Evolutionary conservation across 2,797 vertebrate species (phyloP).

Genomic region (Acanthurus lineatus): DNA sequence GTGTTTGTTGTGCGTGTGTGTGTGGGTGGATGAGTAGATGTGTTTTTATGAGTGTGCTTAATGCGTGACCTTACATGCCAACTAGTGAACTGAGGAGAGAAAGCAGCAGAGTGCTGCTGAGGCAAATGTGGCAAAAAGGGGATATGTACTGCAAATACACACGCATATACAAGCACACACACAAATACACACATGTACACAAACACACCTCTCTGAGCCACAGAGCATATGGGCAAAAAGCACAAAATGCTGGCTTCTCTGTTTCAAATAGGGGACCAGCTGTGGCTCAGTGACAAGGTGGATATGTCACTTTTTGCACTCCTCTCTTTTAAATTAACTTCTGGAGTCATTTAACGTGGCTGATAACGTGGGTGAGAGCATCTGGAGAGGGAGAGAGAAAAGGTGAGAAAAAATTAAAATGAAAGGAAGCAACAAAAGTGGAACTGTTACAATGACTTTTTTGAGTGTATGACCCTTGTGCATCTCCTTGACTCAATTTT

Average conservation of each 20-base stretch:
- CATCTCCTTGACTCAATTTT: too few species aligned
- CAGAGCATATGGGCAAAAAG: conserved; percentile 49
- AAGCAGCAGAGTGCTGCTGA: conserved; percentile 45
- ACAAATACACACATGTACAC: conserved; percentile 5
- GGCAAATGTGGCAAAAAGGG: conserved; percentile 45
- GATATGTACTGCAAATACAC: conserved; percentile 9
- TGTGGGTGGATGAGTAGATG: conserved; percentile 23
- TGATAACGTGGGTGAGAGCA: conserved; percentile 2
- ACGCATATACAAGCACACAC: conserved; percentile 9
- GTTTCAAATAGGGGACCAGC: conserved; percentile 43
- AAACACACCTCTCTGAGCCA: conserved; percentile 5
- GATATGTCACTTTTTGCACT: conserved; percentile 44
- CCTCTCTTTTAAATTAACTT: conserved; percentile 31
- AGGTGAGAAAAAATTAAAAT: too few species aligned
- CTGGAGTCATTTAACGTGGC: conserved; percentile 41
- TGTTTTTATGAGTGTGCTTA: conserved; percentile 35
- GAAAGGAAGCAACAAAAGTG: background rate
- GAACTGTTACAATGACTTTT: background rate
- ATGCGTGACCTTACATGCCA: conserved; percentile 64
- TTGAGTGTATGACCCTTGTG: background rate
- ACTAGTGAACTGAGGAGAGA: conserved; percentile 36
- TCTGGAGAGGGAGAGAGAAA: background rate
- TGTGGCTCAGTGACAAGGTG: conserved; percentile 50
- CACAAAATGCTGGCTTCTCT: conserved; percentile 25
- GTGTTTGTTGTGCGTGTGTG: conserved; percentile 13